phyloP scores from a whole-genome alignment of 2,113 vertebrate species.

The Daboia siamensis region DNA sequence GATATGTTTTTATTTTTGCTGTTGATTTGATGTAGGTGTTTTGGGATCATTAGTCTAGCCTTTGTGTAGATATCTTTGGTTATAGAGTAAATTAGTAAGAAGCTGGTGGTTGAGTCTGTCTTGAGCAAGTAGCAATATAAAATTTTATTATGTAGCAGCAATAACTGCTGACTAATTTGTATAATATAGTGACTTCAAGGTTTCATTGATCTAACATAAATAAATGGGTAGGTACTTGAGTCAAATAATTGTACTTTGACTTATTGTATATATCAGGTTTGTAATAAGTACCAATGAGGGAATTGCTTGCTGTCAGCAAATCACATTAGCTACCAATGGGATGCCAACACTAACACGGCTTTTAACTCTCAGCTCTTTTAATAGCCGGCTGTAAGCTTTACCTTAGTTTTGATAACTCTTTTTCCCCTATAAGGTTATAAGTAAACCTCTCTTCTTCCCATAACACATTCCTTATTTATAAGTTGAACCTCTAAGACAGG shows the following conservation, averaged over 20 bases:
- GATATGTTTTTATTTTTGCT: not conserved
- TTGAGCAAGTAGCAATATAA: not conserved
- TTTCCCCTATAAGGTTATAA: not conserved
- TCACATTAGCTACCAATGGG: not conserved
- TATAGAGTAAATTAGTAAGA: not conserved
- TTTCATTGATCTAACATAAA: not conserved
- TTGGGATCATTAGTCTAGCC: not conserved
- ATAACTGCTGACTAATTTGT: not conserved
- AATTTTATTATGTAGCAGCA: not conserved
- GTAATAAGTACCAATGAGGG: not conserved
- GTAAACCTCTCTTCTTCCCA: not conserved
- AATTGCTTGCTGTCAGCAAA: not conserved
- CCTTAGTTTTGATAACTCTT: not conserved
- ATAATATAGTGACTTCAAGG: not conserved
- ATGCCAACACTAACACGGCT: not conserved
- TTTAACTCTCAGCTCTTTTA: not conserved
- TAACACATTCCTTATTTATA: not conserved
- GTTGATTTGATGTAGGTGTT: not conserved
- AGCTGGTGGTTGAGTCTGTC: not conserved
- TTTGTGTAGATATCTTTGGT: not conserved
- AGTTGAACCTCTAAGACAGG: not conserved
- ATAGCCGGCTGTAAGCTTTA: not conserved
- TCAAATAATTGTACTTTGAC: not conserved
- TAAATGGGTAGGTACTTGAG: not conserved
- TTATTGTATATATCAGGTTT: too few relatives aligned